Conservation (phyloP, 2,888 invertebrate species). For the Melinopterus prodromus region DNA sequence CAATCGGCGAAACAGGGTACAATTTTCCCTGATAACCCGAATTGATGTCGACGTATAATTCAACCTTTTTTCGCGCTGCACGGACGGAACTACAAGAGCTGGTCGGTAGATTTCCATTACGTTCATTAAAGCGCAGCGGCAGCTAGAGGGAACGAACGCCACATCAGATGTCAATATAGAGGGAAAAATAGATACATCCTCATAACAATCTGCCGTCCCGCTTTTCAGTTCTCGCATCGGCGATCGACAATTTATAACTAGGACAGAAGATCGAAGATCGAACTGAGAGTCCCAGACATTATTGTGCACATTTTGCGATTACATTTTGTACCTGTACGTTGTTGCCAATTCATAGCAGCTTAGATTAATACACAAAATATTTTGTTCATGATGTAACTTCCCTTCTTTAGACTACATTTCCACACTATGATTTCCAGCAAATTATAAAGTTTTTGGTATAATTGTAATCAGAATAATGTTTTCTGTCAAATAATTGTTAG, state of each 20-base stretch:
- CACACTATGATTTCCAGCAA: too few relatives aligned
- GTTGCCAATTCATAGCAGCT: too few relatives aligned
- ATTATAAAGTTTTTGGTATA: too few relatives aligned
- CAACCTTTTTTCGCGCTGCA: conserved; percentile 4
- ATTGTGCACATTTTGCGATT: background rate
- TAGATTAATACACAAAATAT: too few relatives aligned
- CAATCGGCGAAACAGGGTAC: conserved; percentile 4
- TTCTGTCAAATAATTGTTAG: too few relatives aligned
- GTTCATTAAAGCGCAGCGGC: background rate
- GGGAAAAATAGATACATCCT: background rate
- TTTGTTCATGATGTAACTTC: too few relatives aligned
- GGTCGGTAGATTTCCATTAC: background rate
- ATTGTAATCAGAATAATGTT: too few relatives aligned
- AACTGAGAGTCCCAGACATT: background rate
- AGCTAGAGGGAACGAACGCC: background rate
- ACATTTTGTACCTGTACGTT: too few relatives aligned
- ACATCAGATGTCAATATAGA: background rate
- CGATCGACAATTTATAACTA: background rate
- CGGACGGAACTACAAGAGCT: background rate
- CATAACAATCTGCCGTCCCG: background rate
- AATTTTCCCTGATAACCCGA: conserved; percentile 4
- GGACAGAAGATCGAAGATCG: background rate
- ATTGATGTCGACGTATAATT: conserved; percentile 4
- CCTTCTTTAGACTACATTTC: too few relatives aligned
- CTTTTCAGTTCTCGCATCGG: background rate